Evolutionary conservation across 2,113 vertebrate species (phyloP).

Genomic region (Ochotona curzoniae): DNA sequence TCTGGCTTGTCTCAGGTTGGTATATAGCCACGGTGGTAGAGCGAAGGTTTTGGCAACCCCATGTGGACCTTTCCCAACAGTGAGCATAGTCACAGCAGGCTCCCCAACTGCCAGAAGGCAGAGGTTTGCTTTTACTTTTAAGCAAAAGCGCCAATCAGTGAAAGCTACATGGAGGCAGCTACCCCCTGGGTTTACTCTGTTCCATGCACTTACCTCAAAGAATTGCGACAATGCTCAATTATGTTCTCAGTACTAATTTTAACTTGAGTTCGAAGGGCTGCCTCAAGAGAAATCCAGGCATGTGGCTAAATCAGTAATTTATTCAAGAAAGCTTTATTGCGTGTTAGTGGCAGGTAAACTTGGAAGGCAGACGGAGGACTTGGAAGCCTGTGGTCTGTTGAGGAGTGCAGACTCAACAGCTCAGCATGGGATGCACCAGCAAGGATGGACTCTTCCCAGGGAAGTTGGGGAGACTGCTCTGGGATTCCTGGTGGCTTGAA

Average conservation of each 20-base stretch:
- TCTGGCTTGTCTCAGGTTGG: too few relatives aligned
- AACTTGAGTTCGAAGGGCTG: background rate
- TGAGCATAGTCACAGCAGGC: too few relatives aligned
- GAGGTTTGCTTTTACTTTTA: background rate
- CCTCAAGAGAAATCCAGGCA: constrained; percentile 3
- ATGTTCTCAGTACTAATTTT: background rate
- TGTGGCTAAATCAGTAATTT: background rate
- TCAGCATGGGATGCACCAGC: too few relatives aligned
- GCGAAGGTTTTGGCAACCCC: too few relatives aligned
- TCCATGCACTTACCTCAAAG: background rate
- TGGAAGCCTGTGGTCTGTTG: background rate
- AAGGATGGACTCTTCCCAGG: background rate
- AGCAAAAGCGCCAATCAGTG: background rate
- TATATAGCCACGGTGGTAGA: too few relatives aligned
- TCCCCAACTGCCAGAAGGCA: background rate
- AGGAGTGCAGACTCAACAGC: background rate
- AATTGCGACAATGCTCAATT: background rate
- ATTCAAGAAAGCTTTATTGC: background rate
- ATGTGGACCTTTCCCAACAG: too few relatives aligned
- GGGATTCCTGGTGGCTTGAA: background rate
- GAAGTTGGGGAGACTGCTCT: background rate
- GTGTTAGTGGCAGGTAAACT: background rate
- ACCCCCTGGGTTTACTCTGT: background rate
- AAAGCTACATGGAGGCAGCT: background rate
- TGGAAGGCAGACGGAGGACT: background rate